Evolutionary conservation across 2,888 invertebrate genomes (phyloP), one percentile per base, ranked within the genome.

Genomic region (Diloba caeruleocephala): DNA sequence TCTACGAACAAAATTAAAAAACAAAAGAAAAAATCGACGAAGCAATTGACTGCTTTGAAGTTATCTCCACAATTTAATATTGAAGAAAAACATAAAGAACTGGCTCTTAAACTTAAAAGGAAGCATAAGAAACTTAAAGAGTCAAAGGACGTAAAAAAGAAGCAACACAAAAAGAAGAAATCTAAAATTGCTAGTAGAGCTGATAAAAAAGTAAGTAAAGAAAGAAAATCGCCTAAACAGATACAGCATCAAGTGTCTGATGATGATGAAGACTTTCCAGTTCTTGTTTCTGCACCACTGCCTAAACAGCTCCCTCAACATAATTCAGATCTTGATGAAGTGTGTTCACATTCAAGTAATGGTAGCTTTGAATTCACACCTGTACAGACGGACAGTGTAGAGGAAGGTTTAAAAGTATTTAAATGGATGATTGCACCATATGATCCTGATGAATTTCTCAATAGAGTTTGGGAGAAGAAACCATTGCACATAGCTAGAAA

Each of bases 391-490:
- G 90, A 94, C 64, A 96, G 96, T 69, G 81, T 90, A 2, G 93
- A 93, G 46, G 95, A 95, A 75, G 96, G 95, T 0, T 80, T 93
- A 12, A 94, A 95, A 70, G 84, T 96, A 3, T 96, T 98, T 65
- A 92, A 95, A 66, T 97, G 96, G 96, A 90, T 98, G 68, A 94
- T 98, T 10, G 94, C 95, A 71, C 97, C 97, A 0, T 89, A 96
- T 2, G 82, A 88, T 1, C 76, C 94, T 0, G 89, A 94, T 0
- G 89, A 94, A 12, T 97, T 97, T 79, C 94, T 96, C 43, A 88
- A 86, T 87, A 84, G 94, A n/a, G 94, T 95, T 57, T 99, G 98
- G 98, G 98, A 99, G 84, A 96, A 95, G 62, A 95, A 95, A 63
- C 97, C 97, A 0, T 84, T 98, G 15, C 94, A 96, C 50, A 95